phyloP scores from a whole-genome alignment of 2,797 vertebrate species.

The Arnoldichthys spilopterus region DNA sequence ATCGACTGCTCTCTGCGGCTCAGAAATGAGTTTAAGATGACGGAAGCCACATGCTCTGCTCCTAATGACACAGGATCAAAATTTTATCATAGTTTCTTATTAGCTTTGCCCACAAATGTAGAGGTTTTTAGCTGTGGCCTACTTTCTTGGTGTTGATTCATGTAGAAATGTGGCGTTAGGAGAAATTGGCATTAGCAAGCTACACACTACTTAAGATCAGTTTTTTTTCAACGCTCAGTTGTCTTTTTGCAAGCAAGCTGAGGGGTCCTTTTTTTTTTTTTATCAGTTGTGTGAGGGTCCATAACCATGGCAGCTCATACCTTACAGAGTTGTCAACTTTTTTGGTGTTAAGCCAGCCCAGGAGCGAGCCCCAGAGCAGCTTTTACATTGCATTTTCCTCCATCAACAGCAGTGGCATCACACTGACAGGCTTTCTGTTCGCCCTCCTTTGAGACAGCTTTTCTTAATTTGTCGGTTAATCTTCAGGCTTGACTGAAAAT shows the following conservation, averaged over 20 bases:
- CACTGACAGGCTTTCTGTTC: constrained; percentile 25
- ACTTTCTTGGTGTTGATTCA: background rate
- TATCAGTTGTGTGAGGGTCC: background rate
- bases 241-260: background rate
- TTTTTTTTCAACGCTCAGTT: background rate
- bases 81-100: background rate
- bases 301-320: background rate
- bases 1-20: background rate
- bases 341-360: background rate
- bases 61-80: constrained; percentile 15
- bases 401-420: constrained; percentile 12
- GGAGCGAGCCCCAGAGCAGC: background rate
- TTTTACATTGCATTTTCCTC: constrained; percentile 8
- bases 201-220: background rate
- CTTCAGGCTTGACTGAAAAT: constrained; percentile 51
- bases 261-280: background rate
- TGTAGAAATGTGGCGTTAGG: background rate
- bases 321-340: background rate
- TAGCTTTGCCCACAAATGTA: background rate
- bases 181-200: constrained; percentile 9
- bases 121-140: background rate
- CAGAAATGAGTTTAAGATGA: constrained; percentile 13
- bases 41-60: background rate
- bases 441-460: constrained; percentile 26
- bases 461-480: constrained; percentile 50